These are phyloP conservation scores for Athripsodes cinereus DNA, from an alignment of 2,888 invertebrate genomes.

Conservation along the genomic window DNA sequence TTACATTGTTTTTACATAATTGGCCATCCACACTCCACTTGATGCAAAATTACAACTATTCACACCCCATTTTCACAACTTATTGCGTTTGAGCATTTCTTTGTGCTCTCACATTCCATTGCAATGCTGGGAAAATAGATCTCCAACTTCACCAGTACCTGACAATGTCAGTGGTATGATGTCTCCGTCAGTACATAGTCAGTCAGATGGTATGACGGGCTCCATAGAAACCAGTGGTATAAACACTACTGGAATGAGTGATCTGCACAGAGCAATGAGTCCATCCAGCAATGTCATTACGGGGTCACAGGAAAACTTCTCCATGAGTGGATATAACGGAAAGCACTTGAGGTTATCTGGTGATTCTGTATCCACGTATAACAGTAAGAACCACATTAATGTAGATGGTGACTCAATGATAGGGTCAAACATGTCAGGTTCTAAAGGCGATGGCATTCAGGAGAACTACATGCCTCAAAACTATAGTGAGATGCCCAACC, in stretches of 20 bases:
- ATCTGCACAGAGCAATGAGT: conserved; percentile 42
- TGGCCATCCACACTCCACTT: conserved; percentile 8
- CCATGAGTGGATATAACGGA: conserved; percentile 34
- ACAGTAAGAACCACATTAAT: conserved; percentile 39
- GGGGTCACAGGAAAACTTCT: conserved; percentile 57
- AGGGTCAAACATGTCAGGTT: conserved; percentile 41
- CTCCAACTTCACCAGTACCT: conserved; percentile 40
- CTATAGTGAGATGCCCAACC: conserved; percentile 30
- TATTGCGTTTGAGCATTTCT: too few species aligned
- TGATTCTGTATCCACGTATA: conserved; percentile 36
- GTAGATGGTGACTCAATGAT: conserved; percentile 46
- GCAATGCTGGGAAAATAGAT: conserved; percentile 37
- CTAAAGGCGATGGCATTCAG: conserved; percentile 41
- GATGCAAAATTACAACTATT: too few species aligned
- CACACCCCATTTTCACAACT: too few species aligned
- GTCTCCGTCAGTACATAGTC: conserved; percentile 36
- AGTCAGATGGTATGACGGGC: conserved; percentile 32
- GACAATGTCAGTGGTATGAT: conserved; percentile 42
- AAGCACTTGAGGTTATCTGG: conserved; percentile 28
- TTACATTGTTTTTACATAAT: conserved; percentile 10
- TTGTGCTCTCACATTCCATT: too few species aligned
- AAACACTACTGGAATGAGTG: conserved; percentile 38
- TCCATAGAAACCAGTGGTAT: conserved; percentile 36
- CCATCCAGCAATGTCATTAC: conserved; percentile 30
- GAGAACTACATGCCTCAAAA: conserved; percentile 40